These are phyloP conservation scores for Hemitrygon akajei DNA, from an alignment of 2,797 vertebrate species.

Conservation along the genomic window DNA sequence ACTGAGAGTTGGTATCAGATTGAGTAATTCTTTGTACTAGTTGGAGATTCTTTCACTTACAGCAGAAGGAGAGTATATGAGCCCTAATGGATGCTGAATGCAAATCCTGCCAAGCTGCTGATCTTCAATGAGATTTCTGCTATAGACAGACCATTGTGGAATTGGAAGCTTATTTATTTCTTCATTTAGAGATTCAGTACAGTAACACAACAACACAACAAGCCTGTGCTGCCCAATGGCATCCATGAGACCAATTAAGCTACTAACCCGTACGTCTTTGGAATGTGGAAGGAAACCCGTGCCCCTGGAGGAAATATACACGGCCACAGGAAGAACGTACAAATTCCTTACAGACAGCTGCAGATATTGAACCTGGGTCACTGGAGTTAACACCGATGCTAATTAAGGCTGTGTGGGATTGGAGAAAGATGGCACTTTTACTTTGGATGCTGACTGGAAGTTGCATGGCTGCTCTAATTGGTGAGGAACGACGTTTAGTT, in stretches of 20 bases:
- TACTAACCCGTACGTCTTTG: too few relatives aligned
- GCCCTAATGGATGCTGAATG: neutral
- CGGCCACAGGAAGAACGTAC: too few relatives aligned
- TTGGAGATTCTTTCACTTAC: too few relatives aligned
- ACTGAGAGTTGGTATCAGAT: neutral
- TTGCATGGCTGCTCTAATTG: neutral
- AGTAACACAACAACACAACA: too few relatives aligned
- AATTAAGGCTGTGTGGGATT: neutral
- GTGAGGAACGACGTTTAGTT: neutral
- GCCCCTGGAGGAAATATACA: too few relatives aligned
- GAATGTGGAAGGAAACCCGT: too few relatives aligned
- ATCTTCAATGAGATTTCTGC: neutral
- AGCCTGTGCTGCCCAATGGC: too few relatives aligned
- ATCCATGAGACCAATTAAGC: too few relatives aligned
- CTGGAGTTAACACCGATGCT: neutral
- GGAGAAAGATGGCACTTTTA: neutral
- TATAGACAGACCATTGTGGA: neutral
- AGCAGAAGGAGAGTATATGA: neutral
- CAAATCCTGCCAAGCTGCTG: neutral
- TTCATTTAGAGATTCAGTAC: too few relatives aligned
- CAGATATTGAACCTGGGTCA: too few relatives aligned
- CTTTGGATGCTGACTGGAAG: neutral
- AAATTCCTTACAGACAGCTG: too few relatives aligned
- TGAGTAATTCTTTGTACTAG: neutral
- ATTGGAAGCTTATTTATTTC: neutral